Percentiles rank a stretch among this genome's conserved stretches.
These are phyloP conservation scores for Chinchilla lanigera DNA, from an alignment of 2,113 vertebrate species.

Conservation along the genomic window DNA sequence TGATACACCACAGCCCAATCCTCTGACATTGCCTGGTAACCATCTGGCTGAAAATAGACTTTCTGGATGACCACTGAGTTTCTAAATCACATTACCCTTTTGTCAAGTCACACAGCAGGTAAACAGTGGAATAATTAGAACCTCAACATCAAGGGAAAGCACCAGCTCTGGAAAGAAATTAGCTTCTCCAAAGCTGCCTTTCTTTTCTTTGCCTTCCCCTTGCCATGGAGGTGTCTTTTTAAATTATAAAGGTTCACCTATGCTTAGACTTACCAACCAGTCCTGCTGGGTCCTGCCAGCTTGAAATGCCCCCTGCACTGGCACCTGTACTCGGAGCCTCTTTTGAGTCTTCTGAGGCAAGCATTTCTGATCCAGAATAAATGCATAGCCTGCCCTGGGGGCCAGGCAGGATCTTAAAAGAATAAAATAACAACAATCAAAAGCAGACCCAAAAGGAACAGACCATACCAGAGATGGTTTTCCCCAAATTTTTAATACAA, in stretches of 20 bases:
- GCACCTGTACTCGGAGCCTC: background rate
- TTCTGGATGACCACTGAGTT: constrained; percentile 46
- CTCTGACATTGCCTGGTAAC: constrained; percentile 36
- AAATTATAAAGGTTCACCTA: background rate
- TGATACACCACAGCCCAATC: background rate
- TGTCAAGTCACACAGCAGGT: constrained; percentile 65
- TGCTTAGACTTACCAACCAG: background rate
- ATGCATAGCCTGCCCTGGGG: background rate
- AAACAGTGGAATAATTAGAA: constrained; percentile 60
- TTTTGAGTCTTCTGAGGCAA: constrained; percentile 1
- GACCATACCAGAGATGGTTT: background rate
- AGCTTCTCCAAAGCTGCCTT: background rate
- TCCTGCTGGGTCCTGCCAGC: background rate
- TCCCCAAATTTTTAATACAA: background rate
- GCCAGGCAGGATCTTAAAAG: background rate
- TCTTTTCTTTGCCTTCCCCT: background rate
- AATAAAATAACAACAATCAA: constrained; percentile 10
- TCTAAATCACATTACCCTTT: constrained; percentile 68
- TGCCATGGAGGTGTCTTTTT: background rate
- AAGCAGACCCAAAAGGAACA: background rate
- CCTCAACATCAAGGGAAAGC: background rate
- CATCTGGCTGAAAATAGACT: constrained; percentile 46
- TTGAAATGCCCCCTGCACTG: background rate
- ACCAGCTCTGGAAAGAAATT: background rate
- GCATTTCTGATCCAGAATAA: background rate